Conservation (phyloP, 2,888 invertebrate genomes). For the Microctonus brassicae region DNA sequence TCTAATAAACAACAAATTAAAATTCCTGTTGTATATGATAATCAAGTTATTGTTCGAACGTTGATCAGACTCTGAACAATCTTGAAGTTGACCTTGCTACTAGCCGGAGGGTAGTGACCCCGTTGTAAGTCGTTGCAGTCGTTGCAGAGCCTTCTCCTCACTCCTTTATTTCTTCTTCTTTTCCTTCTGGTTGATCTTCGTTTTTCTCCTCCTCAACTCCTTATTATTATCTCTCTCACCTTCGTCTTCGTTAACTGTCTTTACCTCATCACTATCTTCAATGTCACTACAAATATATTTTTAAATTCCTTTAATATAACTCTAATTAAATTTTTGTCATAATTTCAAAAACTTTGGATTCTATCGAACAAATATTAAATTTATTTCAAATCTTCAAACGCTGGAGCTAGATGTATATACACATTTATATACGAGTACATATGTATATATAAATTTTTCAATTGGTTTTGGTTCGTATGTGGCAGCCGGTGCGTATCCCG, state of each 20-base stretch:
- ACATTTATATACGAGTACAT: too few relatives aligned
- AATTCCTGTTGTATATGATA: background rate
- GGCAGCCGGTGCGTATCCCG: conserved; percentile 42
- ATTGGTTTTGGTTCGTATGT: background rate
- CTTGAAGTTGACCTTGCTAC: conserved; percentile 61
- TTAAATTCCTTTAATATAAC: background rate
- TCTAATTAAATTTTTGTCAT: background rate
- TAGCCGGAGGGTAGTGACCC: conserved; percentile 61
- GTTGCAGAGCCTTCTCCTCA: background rate
- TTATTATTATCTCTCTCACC: conserved; percentile 23
- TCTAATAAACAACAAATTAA: too few relatives aligned
- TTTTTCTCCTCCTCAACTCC: conserved; percentile 35
- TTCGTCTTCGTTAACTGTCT: conserved; percentile 14
- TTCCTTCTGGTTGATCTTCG: conserved; percentile 36
- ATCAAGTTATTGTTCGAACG: conserved; percentile 5
- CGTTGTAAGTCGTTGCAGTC: conserved; percentile 42
- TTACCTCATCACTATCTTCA: conserved; percentile 10
- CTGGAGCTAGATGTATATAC: too few relatives aligned
- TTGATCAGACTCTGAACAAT: conserved; percentile 49
- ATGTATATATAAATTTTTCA: background rate
- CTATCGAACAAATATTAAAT: background rate
- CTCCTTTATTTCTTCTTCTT: conserved; percentile 21
- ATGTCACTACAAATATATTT: background rate
- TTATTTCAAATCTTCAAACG: too few relatives aligned
- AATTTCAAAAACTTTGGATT: background rate